Evolutionary conservation across 2,888 invertebrate genomes (phyloP).

Genomic region (Uropetala carovei): DNA sequence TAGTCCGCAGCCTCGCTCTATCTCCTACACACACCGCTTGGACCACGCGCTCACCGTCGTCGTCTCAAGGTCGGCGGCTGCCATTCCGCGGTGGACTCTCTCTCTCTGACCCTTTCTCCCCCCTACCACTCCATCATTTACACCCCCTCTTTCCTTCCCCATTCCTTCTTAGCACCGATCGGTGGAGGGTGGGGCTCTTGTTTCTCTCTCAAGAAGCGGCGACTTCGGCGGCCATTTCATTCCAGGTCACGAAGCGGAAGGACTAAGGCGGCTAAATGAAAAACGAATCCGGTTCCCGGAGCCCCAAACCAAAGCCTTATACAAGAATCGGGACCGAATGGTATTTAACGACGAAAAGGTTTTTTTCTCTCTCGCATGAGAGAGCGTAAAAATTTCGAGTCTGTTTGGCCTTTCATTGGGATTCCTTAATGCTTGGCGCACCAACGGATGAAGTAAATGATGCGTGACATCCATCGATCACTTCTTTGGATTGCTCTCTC

Average conservation of each 20-base stretch:
- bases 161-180: neutral
- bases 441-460: neutral
- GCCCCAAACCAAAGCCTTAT: neutral
- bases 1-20: neutral
- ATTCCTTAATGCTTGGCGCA: no score
- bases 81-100: neutral
- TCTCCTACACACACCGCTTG: no score
- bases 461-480: neutral
- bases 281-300: neutral
- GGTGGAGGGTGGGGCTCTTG: neutral
- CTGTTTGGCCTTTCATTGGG: neutral
- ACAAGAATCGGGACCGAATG: neutral
- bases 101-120: neutral
- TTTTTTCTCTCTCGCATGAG: neutral
- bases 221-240: neutral
- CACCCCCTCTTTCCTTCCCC: neutral
- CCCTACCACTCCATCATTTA: neutral
- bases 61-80: conserved; percentile 54
- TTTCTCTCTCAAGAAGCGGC: neutral
- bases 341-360: neutral
- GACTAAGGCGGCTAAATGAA: neutral
- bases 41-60: neutral
- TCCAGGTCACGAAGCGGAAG: neutral
- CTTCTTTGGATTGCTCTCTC: neutral
- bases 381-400: neutral